phyloP scores from a whole-genome alignment of 23 tunicate species.

The Trididemnum clinides region DNA sequence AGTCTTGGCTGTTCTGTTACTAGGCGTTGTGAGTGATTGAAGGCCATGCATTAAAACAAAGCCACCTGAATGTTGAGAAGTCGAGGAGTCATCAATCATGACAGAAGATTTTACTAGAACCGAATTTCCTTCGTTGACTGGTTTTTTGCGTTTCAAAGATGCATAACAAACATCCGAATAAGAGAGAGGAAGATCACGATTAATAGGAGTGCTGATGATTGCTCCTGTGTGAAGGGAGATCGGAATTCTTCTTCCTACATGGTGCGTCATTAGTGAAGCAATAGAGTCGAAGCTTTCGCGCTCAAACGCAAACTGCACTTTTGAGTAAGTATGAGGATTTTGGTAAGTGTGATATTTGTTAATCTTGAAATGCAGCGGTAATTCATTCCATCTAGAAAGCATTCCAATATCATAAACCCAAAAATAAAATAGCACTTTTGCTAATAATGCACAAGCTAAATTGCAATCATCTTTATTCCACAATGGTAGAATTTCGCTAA shows the following conservation, averaged over 20 bases:
- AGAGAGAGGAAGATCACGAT: conserved; percentile 52
- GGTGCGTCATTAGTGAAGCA: conserved; percentile 49
- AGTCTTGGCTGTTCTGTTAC: not conserved
- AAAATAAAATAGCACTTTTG: too few species aligned
- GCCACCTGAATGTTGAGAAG: too few species aligned
- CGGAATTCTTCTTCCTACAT: conserved; percentile 52
- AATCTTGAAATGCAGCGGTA: conserved; percentile 70
- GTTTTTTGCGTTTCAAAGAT: conserved; percentile 26
- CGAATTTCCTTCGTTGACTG: not conserved
- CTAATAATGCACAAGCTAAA: too few species aligned
- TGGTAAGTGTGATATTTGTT: conserved; percentile 1
- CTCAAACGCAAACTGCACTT: conserved; percentile 46
- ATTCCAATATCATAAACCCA: too few species aligned
- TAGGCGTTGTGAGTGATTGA: not conserved
- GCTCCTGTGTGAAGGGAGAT: conserved; percentile 59
- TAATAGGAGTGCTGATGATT: conserved; percentile 56
- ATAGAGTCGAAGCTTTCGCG: conserved; percentile 68
- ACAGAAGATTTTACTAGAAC: too few species aligned
- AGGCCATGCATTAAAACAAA: too few species aligned
- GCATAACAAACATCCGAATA: conserved; percentile 60
- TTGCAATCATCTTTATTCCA: too few species aligned
- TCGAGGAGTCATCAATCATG: too few species aligned
- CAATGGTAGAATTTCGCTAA: too few species aligned
- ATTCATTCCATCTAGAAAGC: conserved; percentile 56
- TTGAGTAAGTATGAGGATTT: conserved; percentile 24